Conservation (phyloP, 2,113 vertebrate species). For the Pseudopodoces humilis region DNA sequence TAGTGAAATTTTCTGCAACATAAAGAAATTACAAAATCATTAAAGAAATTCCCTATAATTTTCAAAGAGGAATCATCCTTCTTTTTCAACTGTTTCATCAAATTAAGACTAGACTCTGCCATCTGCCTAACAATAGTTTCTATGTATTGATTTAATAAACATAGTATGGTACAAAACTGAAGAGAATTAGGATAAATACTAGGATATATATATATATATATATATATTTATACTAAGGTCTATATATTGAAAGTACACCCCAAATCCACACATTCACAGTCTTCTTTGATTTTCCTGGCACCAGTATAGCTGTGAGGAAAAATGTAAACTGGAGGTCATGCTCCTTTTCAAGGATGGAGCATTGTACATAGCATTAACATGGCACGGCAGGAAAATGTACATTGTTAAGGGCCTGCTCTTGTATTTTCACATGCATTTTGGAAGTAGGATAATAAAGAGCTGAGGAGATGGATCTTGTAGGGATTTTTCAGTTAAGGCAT, state of each 20-base stretch:
- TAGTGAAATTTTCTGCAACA: background rate
- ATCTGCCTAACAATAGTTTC: background rate
- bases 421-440: background rate
- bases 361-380: rapidly evolving
- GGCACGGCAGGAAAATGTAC: background rate
- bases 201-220: background rate
- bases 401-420: background rate
- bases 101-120: background rate
- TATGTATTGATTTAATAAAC: background rate
- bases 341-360: background rate
- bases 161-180: background rate
- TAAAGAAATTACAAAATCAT: background rate
- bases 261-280: background rate
- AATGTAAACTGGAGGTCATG: background rate
- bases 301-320: background rate
- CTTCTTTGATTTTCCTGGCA: background rate
- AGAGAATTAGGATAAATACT: background rate
- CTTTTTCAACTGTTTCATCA: background rate
- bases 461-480: background rate
- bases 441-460: background rate
- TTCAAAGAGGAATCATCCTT: background rate
- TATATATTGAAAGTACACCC: background rate
- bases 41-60: background rate
- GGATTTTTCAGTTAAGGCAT: background rate
- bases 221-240: too few species aligned